A percentile compares a stretch with the other conserved stretches of the same genome.
These are phyloP conservation scores for Caenorhabditis plicata DNA, from an alignment of 2,888 invertebrate species.

Conservation along the genomic window DNA sequence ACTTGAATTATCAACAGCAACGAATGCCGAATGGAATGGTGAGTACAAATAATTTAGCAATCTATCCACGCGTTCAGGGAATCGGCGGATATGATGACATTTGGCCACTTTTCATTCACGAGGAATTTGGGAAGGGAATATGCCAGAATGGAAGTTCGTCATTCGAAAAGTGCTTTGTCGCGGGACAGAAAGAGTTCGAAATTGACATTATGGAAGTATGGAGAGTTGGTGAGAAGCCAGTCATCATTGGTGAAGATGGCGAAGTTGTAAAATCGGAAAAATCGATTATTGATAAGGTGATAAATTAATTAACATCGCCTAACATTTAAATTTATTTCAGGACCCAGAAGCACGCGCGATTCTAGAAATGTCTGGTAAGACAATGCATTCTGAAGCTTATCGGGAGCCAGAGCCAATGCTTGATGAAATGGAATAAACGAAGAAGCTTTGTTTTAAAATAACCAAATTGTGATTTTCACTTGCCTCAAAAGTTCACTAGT, in stretches of 20 bases:
- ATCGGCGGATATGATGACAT: conserved; percentile 37
- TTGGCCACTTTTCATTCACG: conserved; percentile 51
- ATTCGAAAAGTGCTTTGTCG: conserved; percentile 44
- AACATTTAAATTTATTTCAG: conserved; percentile 11
- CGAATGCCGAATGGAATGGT: conserved; percentile 88
- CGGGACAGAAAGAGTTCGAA: conserved; percentile 34
- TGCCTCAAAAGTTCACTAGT: too few relatives aligned
- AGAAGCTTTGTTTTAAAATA: not conserved
- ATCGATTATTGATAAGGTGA: conserved; percentile 48
- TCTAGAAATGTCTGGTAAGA: conserved; percentile 80
- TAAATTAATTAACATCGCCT: not conserved
- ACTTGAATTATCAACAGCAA: conserved; percentile 86
- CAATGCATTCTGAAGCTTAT: conserved; percentile 82
- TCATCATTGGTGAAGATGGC: conserved; percentile 31
- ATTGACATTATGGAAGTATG: conserved; percentile 45
- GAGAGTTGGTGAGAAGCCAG: conserved; percentile 44
- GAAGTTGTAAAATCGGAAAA: conserved; percentile 13
- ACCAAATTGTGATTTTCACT: too few relatives aligned
- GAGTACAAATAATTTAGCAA: not conserved
- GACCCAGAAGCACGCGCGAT: conserved; percentile 82
- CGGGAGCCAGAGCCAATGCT: conserved; percentile 65
- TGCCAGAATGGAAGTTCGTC: conserved; percentile 29
- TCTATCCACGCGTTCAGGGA: conserved; percentile 29
- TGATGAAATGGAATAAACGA: conserved; percentile 14
- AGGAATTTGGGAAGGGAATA: conserved; percentile 41